Conservation (phyloP, 1,140 invertebrate species). For the Xylocopa sonorina region DNA sequence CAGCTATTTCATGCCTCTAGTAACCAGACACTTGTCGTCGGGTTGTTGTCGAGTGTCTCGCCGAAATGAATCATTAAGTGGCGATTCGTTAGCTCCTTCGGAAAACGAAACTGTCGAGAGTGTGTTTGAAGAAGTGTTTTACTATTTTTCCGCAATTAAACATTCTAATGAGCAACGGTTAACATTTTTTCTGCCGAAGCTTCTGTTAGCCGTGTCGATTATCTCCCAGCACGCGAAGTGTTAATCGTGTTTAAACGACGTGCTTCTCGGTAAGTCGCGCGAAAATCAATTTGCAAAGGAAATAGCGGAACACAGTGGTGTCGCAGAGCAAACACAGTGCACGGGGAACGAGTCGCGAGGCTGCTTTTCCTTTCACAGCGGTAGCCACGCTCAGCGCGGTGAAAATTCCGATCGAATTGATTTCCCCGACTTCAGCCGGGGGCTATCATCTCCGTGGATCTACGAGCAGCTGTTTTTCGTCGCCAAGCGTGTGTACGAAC, state of each 20-base stretch:
- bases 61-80: too few relatives aligned
- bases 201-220: too few relatives aligned
- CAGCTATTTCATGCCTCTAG: background rate
- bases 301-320: background rate
- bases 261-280: too few relatives aligned
- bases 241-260: too few relatives aligned
- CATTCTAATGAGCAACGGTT: too few relatives aligned
- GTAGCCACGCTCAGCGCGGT: background rate
- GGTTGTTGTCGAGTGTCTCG: background rate
- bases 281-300: background rate
- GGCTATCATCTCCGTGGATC: conserved; percentile 52
- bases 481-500: conserved; percentile 58
- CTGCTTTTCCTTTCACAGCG: conserved; percentile 55
- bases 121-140: too few relatives aligned
- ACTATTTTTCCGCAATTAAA: too few relatives aligned
- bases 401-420: conserved; percentile 61
- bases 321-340: background rate
- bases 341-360: background rate
- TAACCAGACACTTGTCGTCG: background rate
- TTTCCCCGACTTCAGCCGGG: conserved; percentile 23
- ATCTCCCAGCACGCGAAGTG: too few relatives aligned
- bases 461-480: conserved; percentile 39
- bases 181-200: too few relatives aligned
- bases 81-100: too few relatives aligned
- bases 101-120: too few relatives aligned